phyloP scores from a whole-genome alignment of 2,113 vertebrate genomes.

The Paramormyrops kingsleyae region DNA sequence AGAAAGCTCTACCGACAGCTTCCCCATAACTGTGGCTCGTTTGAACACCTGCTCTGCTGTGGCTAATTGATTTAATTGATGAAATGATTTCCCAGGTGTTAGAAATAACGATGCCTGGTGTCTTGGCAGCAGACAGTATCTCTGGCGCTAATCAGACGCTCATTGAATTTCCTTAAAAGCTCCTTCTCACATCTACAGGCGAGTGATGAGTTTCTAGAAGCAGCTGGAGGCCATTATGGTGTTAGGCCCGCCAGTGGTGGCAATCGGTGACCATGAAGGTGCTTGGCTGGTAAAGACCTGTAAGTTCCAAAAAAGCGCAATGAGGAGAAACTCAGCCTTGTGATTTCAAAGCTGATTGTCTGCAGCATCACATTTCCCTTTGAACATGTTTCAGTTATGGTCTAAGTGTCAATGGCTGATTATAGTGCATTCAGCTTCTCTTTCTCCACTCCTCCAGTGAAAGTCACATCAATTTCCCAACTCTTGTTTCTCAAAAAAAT shows the following conservation, averaged over 20 bases:
- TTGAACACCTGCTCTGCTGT: not conserved
- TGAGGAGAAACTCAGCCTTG: not conserved
- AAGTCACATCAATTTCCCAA: not conserved
- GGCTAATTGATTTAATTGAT: not conserved
- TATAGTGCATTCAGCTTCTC: not conserved
- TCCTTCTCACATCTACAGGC: not conserved
- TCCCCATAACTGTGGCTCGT: not conserved
- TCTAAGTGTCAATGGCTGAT: not conserved
- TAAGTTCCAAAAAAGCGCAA: not conserved
- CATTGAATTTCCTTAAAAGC: constrained; percentile 3
- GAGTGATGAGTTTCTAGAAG: not conserved
- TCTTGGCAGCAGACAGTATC: not conserved
- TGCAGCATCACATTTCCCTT: not conserved
- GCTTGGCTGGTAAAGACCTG: not conserved
- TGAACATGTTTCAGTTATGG: not conserved
- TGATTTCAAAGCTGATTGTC: not conserved
- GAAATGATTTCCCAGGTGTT: constrained; percentile 8
- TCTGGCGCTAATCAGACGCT: not conserved
- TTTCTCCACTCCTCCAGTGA: not conserved
- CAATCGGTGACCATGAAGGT: not conserved
- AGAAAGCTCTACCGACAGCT: not conserved
- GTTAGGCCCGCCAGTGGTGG: not conserved
- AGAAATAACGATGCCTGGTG: not conserved
- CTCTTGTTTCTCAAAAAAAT: not conserved
- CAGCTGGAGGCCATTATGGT: not conserved